These are phyloP conservation scores for Helogale parvula DNA, from an alignment of 2,113 vertebrate species.

Conservation along the genomic window DNA sequence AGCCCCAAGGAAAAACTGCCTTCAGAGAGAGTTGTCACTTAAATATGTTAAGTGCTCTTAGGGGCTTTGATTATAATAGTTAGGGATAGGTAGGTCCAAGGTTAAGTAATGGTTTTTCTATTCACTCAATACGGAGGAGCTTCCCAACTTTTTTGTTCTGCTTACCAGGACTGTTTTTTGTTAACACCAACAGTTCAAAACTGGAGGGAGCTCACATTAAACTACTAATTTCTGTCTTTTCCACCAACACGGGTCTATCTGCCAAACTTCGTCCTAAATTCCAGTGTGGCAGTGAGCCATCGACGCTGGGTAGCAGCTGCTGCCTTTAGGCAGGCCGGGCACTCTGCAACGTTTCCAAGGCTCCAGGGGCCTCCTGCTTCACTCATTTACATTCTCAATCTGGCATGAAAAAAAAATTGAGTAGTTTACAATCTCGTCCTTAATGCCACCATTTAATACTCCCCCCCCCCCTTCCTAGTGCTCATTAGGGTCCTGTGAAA, in stretches of 20 bases:
- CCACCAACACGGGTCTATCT: background rate
- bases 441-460: background rate
- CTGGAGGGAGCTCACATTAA: background rate
- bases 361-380: background rate
- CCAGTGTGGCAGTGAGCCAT: background rate
- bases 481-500: conserved; percentile 32
- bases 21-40: background rate
- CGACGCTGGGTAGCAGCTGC: background rate
- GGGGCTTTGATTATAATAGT: background rate
- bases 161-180: background rate
- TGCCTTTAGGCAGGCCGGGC: background rate
- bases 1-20: background rate
- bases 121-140: background rate
- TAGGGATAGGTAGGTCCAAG: background rate
- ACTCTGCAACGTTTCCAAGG: background rate
- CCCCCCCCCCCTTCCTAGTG: background rate
- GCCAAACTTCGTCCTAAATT: background rate
- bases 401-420: background rate
- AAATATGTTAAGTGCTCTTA: background rate
- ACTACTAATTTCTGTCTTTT: conserved; percentile 16
- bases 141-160: background rate
- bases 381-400: background rate
- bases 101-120: background rate
- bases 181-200: background rate
- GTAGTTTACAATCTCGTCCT: background rate